phyloP scores from a whole-genome alignment of 1,140 invertebrate species.

The Brachionus asplanchnoidis region DNA sequence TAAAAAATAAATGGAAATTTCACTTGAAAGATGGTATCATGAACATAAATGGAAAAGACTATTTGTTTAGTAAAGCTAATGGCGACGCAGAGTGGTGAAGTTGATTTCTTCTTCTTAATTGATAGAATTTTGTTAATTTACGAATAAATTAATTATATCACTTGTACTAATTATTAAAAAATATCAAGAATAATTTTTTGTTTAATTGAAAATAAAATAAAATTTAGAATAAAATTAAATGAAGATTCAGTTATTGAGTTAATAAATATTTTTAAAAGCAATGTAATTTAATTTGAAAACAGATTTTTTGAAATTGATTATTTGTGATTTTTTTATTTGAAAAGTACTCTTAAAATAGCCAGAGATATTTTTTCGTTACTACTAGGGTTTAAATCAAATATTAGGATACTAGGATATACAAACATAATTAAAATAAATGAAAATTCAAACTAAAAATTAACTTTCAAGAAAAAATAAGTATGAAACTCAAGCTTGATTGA shows the following conservation, averaged over 20 bases:
- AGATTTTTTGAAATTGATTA: too few relatives aligned
- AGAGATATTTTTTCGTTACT: too few relatives aligned
- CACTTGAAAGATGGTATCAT: constrained; percentile 99
- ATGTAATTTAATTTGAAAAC: not conserved
- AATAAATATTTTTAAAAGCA: not conserved
- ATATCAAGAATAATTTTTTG: not conserved
- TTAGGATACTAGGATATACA: too few relatives aligned
- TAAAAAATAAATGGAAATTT: constrained; percentile 98
- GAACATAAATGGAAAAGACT: constrained; percentile 95
- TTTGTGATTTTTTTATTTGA: too few relatives aligned
- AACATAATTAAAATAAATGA: too few relatives aligned
- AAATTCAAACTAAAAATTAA: too few relatives aligned
- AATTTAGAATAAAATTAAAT: not conserved
- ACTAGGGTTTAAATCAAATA: too few relatives aligned
- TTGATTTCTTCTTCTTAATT: not conserved
- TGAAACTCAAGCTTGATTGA: too few relatives aligned
- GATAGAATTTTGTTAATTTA: not conserved
- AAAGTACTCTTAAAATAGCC: too few relatives aligned
- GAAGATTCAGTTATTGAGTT: not conserved
- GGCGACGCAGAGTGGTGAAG: constrained; percentile 96
- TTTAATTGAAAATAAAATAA: not conserved
- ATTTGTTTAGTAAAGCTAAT: constrained; percentile 94
- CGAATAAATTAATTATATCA: not conserved
- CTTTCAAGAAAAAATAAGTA: too few relatives aligned
- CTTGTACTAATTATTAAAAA: not conserved